Evolutionary conservation across 2,113 vertebrate genomes (phyloP), one percentile per base, ranked within the genome.

Genomic region (Datnioides undecimradiatus): DNA sequence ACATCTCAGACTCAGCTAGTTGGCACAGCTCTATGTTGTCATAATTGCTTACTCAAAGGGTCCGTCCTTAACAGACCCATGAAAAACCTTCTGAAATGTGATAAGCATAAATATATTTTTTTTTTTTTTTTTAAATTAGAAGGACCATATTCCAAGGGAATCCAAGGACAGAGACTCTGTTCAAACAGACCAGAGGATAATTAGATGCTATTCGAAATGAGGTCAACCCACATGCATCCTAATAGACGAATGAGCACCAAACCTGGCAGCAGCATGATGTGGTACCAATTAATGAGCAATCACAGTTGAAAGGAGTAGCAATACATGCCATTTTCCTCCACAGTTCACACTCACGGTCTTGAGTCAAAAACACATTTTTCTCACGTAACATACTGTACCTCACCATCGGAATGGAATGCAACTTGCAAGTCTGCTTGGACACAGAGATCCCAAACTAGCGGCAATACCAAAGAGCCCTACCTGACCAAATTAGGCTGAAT

Each of bases 251-350:
- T 38, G 29, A 59, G 54, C 27, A 52, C 23, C 21, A 12, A 48
- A 33, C 14, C n/a, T 31, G 34, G 29, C 60, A 41, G 57, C 51
- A 41, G 19, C 51, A n/a, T 21, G 27, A 69, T 33, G 49, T 65
- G 68, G 49, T 21, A 65, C 62, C 73, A 80, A 73, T 70, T 77
- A 60, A 60, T 19, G 41, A 59, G 64, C 31, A 48, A 34, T 46
- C 11, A 40, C 46, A 48, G 75, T n/a, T 66, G 27, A 69, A 25
- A 49, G 6, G 16, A 66, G 33, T 4, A 23, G 19, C 10, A 65
- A 38, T 57, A 21, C 21, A 17, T 36, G 38, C 49, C 13, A 8
- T 25, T 54, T 68, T 17, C 8, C 33, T 8, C 27, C n/a, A 57
- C n/a, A 38, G 27, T 33, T 63, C 33, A 57, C 38, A 48, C 73